Evolutionary conservation across 1,140 invertebrate species (phyloP), one percentile per base, ranked within the genome.

Genomic region (Drosophila kepulauana): DNA sequence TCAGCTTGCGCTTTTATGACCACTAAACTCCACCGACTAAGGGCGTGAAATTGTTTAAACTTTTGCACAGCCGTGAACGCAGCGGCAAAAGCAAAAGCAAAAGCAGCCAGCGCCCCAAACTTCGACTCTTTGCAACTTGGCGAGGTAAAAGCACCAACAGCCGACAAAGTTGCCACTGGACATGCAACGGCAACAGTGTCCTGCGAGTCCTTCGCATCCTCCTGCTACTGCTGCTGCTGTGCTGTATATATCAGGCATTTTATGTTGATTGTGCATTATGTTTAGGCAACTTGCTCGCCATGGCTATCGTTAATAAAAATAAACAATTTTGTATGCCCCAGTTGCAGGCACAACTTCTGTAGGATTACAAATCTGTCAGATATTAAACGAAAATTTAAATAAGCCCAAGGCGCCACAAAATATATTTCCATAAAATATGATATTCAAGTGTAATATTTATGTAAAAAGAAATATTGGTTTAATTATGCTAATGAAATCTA

Each of bases 11-110:
- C 82, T 85, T 84, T 86, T 86, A 72, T 86, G 75, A 63, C 45
- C 65, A 58, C 81, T 63, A 75, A 75, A 75, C 51, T 75, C 45
- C 51, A 75, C 52, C 62, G 61, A 63, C 69, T 54, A 64, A 54
- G 65, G 74, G 78, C 78, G 82, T 87, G 65, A 86, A 86, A 86
- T 86, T 66, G 82, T 87, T 86, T 86, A 72, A 86, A 76, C 73
- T 65, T 82, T 75, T 52, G 43, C 64, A 25, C 20, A 63, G 61
- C 46, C 33, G 46, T 46, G 10, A 25, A 25, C 56, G 51, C 20
- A n/a, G 54, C 45, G 56, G 16, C 28, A 33, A 61, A 51, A 15
- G 20, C 20, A 20, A 20, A 20, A 20, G 20, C 20, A 25, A 4
- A 25, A 25, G 20, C 20, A 4, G 20, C 20, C 35, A 33, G 20